Conservation (phyloP, 2,797 vertebrate species). For the Pelochelys cantorii region DNA sequence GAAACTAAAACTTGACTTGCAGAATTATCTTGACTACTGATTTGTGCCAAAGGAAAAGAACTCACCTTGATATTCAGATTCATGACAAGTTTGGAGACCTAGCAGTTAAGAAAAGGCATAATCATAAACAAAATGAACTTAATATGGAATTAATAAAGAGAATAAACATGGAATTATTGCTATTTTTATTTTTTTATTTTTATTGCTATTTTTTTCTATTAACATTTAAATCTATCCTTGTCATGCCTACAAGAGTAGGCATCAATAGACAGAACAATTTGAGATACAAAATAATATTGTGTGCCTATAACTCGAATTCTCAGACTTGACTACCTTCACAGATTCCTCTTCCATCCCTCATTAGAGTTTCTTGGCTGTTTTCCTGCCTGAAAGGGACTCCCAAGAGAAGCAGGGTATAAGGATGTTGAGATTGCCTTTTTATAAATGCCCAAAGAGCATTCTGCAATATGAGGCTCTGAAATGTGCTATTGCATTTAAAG, state of each 20-base stretch:
- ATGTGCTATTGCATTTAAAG: constrained; percentile 73
- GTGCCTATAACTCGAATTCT: constrained; percentile 74
- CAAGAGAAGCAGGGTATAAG: constrained; percentile 74
- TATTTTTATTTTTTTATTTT: too few relatives aligned
- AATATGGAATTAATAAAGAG: neutral
- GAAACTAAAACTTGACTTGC: neutral
- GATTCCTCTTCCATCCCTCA: constrained; percentile 72
- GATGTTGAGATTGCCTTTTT: constrained; percentile 50
- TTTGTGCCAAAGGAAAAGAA: neutral
- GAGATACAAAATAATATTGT: constrained; percentile 70
- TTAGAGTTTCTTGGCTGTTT: constrained; percentile 74
- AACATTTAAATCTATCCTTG: neutral
- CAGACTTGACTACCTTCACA: constrained; percentile 62
- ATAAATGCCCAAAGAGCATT: neutral
- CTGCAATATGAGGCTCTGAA: constrained; percentile 66
- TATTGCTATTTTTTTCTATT: constrained; percentile 26
- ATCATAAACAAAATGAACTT: neutral
- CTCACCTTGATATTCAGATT: neutral
- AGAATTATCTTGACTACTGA: neutral
- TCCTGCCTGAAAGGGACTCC: constrained; percentile 74
- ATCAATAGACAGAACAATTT: constrained; percentile 37
- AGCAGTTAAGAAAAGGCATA: neutral
- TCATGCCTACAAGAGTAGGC: neutral
- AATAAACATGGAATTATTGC: neutral
- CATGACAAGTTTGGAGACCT: neutral